A percentile compares a stretch with the other conserved stretches of the same genome.
phyloP scores from a whole-genome alignment of 2,888 invertebrate genomes.

The Leptogaster cylindrica region DNA sequence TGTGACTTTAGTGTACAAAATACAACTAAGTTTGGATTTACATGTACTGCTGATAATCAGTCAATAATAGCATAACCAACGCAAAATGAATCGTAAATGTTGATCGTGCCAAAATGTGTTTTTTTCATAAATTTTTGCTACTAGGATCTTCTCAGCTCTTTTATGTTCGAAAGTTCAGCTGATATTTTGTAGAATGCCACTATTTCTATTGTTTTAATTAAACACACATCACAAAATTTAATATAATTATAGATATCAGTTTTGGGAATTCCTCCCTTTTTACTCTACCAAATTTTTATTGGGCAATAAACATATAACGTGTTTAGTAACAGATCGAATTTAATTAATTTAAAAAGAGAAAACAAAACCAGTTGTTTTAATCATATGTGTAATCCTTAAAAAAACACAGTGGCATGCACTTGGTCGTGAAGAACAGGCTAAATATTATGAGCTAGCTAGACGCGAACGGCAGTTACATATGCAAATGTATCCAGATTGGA shows the following conservation, averaged over 20 bases:
- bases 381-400: conserved; percentile 27
- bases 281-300: neutral
- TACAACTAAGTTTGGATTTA: too few relatives aligned
- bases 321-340: conserved; percentile 1
- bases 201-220: conserved; percentile 3
- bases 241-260: conserved; percentile 16
- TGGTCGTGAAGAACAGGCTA: conserved; percentile 98
- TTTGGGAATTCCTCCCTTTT: conserved; percentile 50
- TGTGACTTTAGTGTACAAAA: too few relatives aligned
- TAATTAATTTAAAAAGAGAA: conserved; percentile 15
- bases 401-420: conserved; percentile 95
- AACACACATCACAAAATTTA: neutral
- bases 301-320: conserved; percentile 11
- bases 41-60: too few relatives aligned
- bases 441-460: conserved; percentile 99
- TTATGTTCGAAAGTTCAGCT: conserved; percentile 24
- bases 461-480: conserved; percentile 98
- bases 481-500: conserved; percentile 99
- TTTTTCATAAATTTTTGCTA: too few relatives aligned
- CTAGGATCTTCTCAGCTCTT: conserved; percentile 4
- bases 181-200: conserved; percentile 25
- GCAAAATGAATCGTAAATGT: too few relatives aligned
- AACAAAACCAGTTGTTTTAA: conserved; percentile 25
- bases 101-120: too few relatives aligned
- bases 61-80: too few relatives aligned